Conservation (phyloP, 2,888 invertebrate genomes). For the Volucella inanis region DNA sequence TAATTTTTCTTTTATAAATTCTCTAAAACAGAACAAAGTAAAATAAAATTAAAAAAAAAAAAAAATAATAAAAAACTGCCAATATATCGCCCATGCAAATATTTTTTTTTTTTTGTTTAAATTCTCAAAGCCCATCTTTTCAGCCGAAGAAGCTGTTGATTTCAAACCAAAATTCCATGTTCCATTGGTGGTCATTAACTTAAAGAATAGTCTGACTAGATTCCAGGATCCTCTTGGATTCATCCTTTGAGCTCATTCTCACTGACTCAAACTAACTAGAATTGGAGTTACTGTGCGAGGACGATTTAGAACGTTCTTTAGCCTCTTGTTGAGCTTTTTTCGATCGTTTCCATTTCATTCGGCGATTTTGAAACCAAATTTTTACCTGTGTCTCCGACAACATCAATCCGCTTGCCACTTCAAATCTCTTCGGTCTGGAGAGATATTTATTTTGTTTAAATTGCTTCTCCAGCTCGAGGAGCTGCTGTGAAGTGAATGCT, state of each 20-base stretch:
- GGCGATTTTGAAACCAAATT: constrained; percentile 99
- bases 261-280: constrained; percentile 59
- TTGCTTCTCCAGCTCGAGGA: constrained; percentile 98
- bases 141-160: too few species aligned
- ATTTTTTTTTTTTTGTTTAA: neutral
- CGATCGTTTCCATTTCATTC: constrained; percentile 99
- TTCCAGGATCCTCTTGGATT: neutral
- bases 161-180: neutral
- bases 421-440: constrained; percentile 98
- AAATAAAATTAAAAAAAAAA: constrained; percentile 20
- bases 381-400: constrained; percentile 99
- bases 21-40: constrained; percentile 73
- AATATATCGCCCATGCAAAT: neutral
- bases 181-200: constrained; percentile 30
- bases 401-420: constrained; percentile 98
- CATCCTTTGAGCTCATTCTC: neutral
- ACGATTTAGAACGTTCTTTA: constrained; percentile 84
- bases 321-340: constrained; percentile 97
- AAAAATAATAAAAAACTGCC: constrained; percentile 23
- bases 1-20: constrained; percentile 41
- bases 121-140: too few species aligned
- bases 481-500: constrained; percentile 97
- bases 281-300: constrained; percentile 54
- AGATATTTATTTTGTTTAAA: constrained; percentile 99
- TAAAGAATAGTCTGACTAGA: constrained; percentile 66